Conservation (phyloP, 1,140 invertebrate species). For the Nebria ingens region DNA sequence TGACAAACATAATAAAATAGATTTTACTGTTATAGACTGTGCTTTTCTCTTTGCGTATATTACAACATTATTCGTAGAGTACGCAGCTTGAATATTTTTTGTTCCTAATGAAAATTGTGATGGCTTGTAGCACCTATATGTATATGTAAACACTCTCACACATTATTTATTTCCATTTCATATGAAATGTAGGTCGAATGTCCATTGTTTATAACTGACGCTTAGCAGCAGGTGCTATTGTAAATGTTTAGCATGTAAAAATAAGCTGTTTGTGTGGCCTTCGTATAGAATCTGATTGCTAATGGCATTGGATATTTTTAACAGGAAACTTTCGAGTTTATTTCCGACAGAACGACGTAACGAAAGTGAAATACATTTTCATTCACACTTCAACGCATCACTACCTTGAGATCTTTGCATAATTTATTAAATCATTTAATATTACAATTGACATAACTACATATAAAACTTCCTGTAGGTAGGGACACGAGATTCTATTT, state of each 20-base stretch:
- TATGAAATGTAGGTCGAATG: neutral
- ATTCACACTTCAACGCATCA: neutral
- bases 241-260: neutral
- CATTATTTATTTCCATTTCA: neutral
- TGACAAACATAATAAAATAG: no score
- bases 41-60: no score
- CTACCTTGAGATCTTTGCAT: neutral
- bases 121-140: no score
- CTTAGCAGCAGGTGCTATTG: neutral
- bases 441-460: neutral
- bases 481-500: neutral
- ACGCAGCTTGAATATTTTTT: no score
- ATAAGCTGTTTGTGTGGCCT: neutral
- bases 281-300: neutral
- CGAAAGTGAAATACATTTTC: neutral
- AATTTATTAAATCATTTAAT: neutral
- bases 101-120: neutral
- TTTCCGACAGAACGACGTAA: neutral
- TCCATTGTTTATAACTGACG: neutral
- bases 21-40: no score
- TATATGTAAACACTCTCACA: neutral
- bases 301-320: neutral
- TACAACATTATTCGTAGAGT: no score
- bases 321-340: neutral
- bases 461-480: neutral